phyloP scores from a whole-genome alignment of 2,113 vertebrate genomes.

The Equus przewalskii region DNA sequence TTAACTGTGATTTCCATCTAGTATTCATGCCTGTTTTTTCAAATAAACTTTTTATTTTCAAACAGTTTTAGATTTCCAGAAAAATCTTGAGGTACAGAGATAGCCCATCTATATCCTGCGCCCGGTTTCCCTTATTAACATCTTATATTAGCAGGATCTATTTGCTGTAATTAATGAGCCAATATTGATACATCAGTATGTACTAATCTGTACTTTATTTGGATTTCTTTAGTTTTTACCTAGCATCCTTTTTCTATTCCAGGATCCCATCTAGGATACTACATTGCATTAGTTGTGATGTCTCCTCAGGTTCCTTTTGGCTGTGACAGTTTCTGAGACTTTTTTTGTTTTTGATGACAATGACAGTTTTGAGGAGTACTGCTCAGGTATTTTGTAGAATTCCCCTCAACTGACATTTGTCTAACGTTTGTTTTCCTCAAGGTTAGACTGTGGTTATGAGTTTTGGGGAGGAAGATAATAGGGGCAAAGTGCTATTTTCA shows the following conservation, averaged over 20 bases:
- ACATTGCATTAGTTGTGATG: not conserved
- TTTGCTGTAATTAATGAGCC: not conserved
- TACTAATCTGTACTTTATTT: not conserved
- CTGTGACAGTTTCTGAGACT: not conserved
- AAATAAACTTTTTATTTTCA: not conserved
- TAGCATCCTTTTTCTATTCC: not conserved
- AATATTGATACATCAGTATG: not conserved
- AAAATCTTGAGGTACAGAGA: not conserved
- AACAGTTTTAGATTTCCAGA: not conserved
- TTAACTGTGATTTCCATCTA: not conserved
- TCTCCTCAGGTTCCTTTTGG: not conserved
- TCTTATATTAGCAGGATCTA: not conserved
- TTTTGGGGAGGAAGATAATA: not conserved
- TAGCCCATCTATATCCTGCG: not conserved
- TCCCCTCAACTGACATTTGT: not conserved
- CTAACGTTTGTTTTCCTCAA: not conserved
- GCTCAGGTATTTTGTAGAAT: not conserved
- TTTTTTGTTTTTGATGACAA: not conserved
- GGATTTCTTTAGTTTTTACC: slow-evolving; percentile 11
- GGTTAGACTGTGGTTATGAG: not conserved
- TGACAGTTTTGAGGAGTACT: not conserved
- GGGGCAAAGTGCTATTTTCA: not conserved
- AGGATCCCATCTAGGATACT: not conserved
- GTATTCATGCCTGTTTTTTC: not conserved
- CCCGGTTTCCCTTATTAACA: not conserved